These are phyloP conservation scores for Perdita meconis DNA, from an alignment of 2,888 invertebrate species.

Conservation along the genomic window DNA sequence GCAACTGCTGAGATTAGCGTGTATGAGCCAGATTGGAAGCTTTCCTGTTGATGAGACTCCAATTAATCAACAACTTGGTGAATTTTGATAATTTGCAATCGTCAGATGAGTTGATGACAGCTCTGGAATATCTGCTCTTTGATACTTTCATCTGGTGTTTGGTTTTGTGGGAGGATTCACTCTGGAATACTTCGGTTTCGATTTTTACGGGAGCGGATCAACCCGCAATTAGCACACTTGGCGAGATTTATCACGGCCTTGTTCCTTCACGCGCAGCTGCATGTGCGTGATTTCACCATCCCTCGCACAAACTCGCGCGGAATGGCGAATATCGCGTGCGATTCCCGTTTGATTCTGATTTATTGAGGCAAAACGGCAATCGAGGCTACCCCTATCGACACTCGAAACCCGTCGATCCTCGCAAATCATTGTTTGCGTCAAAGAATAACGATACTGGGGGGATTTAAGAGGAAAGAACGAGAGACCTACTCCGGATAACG, in stretches of 20 bases:
- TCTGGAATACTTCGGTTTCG: no score
- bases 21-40: no score
- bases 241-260: neutral
- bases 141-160: no score
- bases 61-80: no score
- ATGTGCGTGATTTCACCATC: slow-evolving; percentile 1
- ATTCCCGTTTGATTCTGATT: slow-evolving; percentile 9
- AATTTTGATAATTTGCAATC: no score
- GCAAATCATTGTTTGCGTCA: slow-evolving; percentile 28
- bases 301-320: neutral
- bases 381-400: neutral
- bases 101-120: no score
- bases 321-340: slow-evolving; percentile 6
- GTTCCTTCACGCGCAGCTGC: neutral
- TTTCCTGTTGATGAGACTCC: no score
- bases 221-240: slow-evolving; percentile 27
- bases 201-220: neutral
- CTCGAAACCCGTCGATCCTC: slow-evolving; percentile 21
- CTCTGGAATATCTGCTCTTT: no score
- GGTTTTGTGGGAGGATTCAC: no score
- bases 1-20: no score
- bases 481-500: slow-evolving; percentile 8
- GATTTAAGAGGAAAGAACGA: slow-evolving; percentile 16
- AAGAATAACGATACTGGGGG: slow-evolving; percentile 22
- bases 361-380: slow-evolving; percentile 4